Evolutionary conservation across 2,888 invertebrate genomes (phyloP).

Genomic region (Agonopterix alstromeriana): DNA sequence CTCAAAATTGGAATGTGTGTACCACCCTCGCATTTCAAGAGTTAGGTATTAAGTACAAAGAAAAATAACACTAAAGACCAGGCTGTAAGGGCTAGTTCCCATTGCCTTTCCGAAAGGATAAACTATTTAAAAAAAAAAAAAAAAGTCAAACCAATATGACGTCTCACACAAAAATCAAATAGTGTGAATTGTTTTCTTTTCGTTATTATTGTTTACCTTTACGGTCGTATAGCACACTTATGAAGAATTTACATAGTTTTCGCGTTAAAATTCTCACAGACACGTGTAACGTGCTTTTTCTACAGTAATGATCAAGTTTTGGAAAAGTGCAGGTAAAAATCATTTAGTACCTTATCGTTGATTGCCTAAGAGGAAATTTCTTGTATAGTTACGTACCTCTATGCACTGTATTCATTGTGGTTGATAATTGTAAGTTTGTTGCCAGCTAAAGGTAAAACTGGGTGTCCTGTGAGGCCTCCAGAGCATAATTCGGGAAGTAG

Average conservation of each 20-base stretch:
- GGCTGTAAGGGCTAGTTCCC: no score
- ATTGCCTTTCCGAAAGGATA: no score
- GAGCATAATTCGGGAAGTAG: conserved; percentile 31
- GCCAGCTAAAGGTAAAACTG: conserved; percentile 68
- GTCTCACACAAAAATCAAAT: conserved; percentile 5
- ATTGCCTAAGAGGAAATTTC: background rate
- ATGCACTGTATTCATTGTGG: conserved; percentile 1
- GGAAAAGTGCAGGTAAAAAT: conserved; percentile 82
- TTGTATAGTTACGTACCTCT: background rate
- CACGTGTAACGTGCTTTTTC: conserved; percentile 19
- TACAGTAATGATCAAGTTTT: conserved; percentile 83
- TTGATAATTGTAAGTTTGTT: conserved; percentile 16
- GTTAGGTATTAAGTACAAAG: no score
- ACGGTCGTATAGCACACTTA: conserved; percentile 33
- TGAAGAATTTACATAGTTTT: conserved; percentile 29
- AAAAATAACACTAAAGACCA: no score
- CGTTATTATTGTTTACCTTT: conserved; percentile 46
- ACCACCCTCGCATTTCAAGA: no score
- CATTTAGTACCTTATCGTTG: background rate
- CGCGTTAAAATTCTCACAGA: conserved; percentile 18
- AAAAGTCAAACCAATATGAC: background rate
- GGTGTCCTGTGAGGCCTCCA: conserved; percentile 69
- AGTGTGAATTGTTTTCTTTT: conserved; percentile 33
- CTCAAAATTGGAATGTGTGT: no score
- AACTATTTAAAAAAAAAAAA: no score